Base-by-base conservation (phyloP, 2,797 vertebrate genomes). In the Anniella stebbinsi region DNA sequence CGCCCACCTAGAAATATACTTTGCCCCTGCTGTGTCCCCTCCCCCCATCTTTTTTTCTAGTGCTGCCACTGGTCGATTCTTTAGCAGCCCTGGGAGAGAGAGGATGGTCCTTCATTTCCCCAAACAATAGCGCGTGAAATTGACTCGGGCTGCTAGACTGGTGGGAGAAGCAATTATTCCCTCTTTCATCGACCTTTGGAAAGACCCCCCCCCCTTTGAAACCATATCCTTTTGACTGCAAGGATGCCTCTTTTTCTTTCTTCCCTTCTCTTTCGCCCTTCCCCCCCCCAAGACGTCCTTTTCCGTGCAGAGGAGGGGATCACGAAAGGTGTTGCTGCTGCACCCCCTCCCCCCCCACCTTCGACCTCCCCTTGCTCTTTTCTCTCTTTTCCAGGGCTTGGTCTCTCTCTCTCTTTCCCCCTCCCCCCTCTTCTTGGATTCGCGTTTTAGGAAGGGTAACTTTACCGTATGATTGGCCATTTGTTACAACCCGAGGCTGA, bases 171-270 rank as follows among this genome's bases (percentile, higher is more conserved):
- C 94, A 94, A 95, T 94, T 95, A 94, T 92, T 93, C 80, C 91
- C 89, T 95, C 93, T 95, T 93, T 95, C 94, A 95, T 92, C 95
- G 94, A 84, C 87, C 91, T 90, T 93, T 95, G 94, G 90, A 95
- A 93, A 92, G 94, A n/a, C 21, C 84, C 73, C 13, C 70, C 30
- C 30, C 69, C 36, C 1, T 89, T 82, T 93, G 95, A 96, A 96
- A 96, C 92, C 85, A 36, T 93, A 95, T 90, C 92, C 92, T 92
- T 66, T 66, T 83, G 84, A 83, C 89, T 48, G 92, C 92, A 94
- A 92, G 86, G 90, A 94, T 95, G 87, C 1, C 57, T 21, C 11
- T 2, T n/a, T 18, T 15, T 28, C 25, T 36, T 33, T 25, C 33
- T 57, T 11, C 11, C 6, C 15, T 9, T 9, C 25, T 1, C 5